Base-by-base conservation (phyloP, 2,113 vertebrate genomes). In the Progne subis region DNA sequence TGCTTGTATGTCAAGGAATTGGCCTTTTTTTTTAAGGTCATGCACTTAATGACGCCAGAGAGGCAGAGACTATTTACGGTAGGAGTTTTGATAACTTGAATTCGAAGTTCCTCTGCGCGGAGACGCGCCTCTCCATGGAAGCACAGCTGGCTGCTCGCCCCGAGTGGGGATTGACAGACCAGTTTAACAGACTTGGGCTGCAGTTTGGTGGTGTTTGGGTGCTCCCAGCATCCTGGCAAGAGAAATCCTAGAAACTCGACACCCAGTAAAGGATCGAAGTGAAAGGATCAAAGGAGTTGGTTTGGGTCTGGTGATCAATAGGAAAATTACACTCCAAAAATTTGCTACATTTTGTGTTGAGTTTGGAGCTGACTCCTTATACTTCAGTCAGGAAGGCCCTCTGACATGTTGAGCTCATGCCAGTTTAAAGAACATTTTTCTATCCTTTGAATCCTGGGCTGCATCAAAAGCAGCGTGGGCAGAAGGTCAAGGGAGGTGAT, bases 141-240 rank as follows among this genome's bases (percentile, higher is more conserved):
- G 11, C 25, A 1, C 19, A 29, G 12, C 20, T 24, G 0, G 23
- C 17, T 19, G 49, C 65, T 55, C 1, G 0, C 25, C 19, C 29
- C 4, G 1, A 8, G 29, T 6, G 12, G 29, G 29, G 18, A 5
- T 3, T 3, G 32, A 24, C 31, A 3, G 44, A 37, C 29, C 29
- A 5, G 53, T 18, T 16, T 2, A 3, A 8, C 4, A 1, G 50
- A 44, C 28, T 5, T 6, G 2, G 20, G 24, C 72, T 61, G 29
- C 3, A 1, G 6, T 12, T 8, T 13, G 31, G 0, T 23, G 11
- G 6, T 23, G 56, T 17, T 32, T 0, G 0, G 34, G 47, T 52
- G n/a, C 29, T 65, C 32, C 65, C 2, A 1, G 13, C 34, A 6
- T 34, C 49, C 55, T 7, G 52, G 31, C 44, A 20, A 5, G 24